Conservation (phyloP, 2,113 vertebrate species). For the Sarotherodon lohbergeri region DNA sequence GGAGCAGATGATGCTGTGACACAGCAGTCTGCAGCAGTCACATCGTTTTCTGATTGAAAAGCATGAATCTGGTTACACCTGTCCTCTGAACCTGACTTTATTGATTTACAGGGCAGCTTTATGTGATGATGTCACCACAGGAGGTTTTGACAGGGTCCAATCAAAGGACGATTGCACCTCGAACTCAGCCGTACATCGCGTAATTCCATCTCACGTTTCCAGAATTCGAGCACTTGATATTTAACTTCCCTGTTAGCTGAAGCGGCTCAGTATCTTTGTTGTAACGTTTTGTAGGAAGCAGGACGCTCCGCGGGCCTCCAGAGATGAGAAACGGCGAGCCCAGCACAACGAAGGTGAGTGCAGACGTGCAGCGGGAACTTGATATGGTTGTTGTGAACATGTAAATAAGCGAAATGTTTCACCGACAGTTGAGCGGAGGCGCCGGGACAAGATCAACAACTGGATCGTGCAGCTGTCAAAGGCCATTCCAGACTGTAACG, state of each 20-base stretch:
- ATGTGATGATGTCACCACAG: conserved; percentile 97
- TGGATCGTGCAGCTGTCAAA: conserved; percentile 97
- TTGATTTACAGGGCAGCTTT: conserved; percentile 82
- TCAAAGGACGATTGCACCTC: conserved; percentile 87
- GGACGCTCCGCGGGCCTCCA: conserved; percentile 83
- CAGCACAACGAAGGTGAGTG: conserved; percentile 90
- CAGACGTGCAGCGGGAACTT: not conserved
- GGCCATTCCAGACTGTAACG: conserved; percentile 90
- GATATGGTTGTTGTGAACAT: not conserved
- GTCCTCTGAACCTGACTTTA: not conserved
- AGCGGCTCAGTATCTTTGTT: not conserved
- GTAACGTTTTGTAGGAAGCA: conserved; percentile 75
- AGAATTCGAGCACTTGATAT: not conserved
- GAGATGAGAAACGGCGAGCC: conserved; percentile 89
- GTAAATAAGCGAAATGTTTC: not conserved
- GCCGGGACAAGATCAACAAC: conserved; percentile 94
- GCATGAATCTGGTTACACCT: not conserved
- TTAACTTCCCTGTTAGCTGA: not conserved
- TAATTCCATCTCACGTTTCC: conserved; percentile 55
- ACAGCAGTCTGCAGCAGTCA: not conserved
- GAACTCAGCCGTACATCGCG: conserved; percentile 87
- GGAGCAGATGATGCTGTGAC: not conserved
- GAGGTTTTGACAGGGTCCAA: conserved; percentile 85
- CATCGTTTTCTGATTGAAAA: not conserved
- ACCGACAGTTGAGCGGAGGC: conserved; percentile 83